phyloP scores from a whole-genome alignment of 2,888 invertebrate species.

The Gnatocerus cornutus region DNA sequence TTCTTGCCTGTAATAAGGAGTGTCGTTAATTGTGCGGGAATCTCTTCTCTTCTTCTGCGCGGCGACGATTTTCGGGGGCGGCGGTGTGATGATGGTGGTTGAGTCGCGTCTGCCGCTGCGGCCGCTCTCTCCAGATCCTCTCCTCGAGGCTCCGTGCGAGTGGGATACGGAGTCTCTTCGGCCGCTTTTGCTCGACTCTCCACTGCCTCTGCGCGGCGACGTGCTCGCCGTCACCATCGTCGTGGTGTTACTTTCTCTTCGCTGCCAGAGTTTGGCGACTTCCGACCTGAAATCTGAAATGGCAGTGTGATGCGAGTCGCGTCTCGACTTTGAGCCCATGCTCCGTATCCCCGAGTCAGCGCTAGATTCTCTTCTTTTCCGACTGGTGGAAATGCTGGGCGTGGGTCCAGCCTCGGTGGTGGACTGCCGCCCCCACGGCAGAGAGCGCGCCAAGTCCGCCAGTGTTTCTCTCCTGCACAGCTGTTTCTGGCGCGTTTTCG shows the following conservation, averaged over 20 bases:
- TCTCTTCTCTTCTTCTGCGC: constrained; percentile 77
- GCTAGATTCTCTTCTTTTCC: constrained; percentile 90
- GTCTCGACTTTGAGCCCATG: constrained; percentile 80
- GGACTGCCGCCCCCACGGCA: constrained; percentile 84
- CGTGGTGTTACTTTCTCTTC: constrained; percentile 75
- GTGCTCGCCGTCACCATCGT: constrained; percentile 70
- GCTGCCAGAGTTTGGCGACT: constrained; percentile 81
- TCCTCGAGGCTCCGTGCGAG: constrained; percentile 73
- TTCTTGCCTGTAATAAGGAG: constrained; percentile 76
- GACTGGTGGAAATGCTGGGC: constrained; percentile 68
- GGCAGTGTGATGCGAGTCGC: constrained; percentile 80
- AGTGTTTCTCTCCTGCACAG: constrained; percentile 89
- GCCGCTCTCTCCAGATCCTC: constrained; percentile 82
- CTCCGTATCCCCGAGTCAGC: constrained; percentile 88
- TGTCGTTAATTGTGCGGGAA: constrained; percentile 73
- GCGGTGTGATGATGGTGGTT: constrained; percentile 73
- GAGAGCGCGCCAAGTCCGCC: constrained; percentile 88
- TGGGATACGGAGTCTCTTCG: constrained; percentile 79
- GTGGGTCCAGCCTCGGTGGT: constrained; percentile 72
- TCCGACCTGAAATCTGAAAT: constrained; percentile 81
- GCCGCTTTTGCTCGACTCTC: constrained; percentile 73
- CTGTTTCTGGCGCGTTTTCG: constrained; percentile 77
- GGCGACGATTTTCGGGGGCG: constrained; percentile 75
- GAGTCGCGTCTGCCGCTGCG: constrained; percentile 81
- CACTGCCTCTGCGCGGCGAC: constrained; percentile 75